Conservation (phyloP, 2,797 vertebrate genomes). For the Protosalanx chinensis region DNA sequence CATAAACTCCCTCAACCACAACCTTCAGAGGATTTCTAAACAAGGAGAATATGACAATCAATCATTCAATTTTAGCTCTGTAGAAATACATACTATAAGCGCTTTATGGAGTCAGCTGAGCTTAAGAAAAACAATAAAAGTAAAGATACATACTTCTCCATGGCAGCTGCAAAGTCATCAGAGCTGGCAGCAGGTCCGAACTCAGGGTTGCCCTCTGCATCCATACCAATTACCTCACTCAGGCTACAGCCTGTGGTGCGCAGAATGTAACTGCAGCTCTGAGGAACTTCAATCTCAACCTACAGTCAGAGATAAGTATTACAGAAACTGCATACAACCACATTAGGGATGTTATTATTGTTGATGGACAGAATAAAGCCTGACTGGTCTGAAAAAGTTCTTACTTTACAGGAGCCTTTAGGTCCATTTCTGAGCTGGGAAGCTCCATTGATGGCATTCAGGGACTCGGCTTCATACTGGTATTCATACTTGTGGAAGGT, state of each 20-base stretch:
- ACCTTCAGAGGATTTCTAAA: constrained; percentile 72
- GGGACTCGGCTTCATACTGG: constrained; percentile 84
- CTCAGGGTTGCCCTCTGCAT: constrained; percentile 70
- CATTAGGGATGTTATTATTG: neutral
- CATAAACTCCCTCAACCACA: constrained; percentile 69
- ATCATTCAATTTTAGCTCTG: neutral
- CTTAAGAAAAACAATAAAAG: neutral
- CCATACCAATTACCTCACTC: constrained; percentile 74
- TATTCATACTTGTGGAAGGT: constrained; percentile 87
- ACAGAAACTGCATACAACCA: neutral
- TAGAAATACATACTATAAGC: neutral
- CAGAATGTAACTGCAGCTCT: constrained; percentile 80
- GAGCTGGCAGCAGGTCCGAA: constrained; percentile 75
- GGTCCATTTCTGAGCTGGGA: constrained; percentile 78
- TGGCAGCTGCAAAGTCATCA: constrained; percentile 82
- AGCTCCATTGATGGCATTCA: constrained; percentile 80
- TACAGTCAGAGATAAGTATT: constrained; percentile 45
- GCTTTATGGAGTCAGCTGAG: neutral
- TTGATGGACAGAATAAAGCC: neutral
- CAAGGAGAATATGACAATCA: constrained; percentile 8
- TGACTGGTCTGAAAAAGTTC: neutral
- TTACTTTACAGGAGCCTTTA: constrained; percentile 83
- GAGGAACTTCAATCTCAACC: constrained; percentile 92
- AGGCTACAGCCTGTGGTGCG: constrained; percentile 81
- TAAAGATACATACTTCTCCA: constrained; percentile 79